Percentiles rank a stretch among this genome's conserved stretches.
These are phyloP conservation scores for Chaetops frenatus DNA, from an alignment of 2,113 vertebrate species.

Conservation along the genomic window DNA sequence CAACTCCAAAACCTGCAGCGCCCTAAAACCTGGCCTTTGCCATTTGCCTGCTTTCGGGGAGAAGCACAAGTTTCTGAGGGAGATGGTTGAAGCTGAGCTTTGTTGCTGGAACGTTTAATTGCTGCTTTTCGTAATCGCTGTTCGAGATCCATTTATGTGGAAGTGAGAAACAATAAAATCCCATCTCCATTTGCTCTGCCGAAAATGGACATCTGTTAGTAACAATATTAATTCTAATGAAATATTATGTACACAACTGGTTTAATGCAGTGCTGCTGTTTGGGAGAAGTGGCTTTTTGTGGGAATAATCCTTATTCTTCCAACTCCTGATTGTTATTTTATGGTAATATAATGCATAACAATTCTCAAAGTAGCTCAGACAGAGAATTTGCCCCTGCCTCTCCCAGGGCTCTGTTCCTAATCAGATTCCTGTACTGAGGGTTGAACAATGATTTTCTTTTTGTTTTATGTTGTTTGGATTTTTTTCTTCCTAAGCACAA, in stretches of 20 bases:
- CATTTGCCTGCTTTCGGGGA: neutral
- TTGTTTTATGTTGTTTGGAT: neutral
- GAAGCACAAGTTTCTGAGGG: neutral
- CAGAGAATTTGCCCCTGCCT: slow-evolving; percentile 10
- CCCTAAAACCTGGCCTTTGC: neutral
- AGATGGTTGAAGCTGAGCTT: neutral
- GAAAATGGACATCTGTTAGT: slow-evolving; percentile 57
- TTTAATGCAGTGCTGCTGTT: slow-evolving; percentile 48
- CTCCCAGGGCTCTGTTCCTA: slow-evolving; percentile 2
- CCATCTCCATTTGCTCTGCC: slow-evolving; percentile 27
- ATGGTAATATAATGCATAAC: neutral
- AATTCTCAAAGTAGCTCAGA: slow-evolving; percentile 17
- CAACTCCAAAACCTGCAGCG: neutral
- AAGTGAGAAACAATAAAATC: slow-evolving; percentile 67
- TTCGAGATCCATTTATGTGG: slow-evolving; percentile 58
- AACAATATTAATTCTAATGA: slow-evolving; percentile 62
- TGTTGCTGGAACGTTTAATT: slow-evolving; percentile 18
- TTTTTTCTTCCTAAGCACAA: neutral
- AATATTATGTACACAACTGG: slow-evolving; percentile 57
- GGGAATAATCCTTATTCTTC: slow-evolving; percentile 38
- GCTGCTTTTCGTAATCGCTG: slow-evolving; percentile 46
- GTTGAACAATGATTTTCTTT: neutral
- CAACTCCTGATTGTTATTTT: slow-evolving; percentile 36
- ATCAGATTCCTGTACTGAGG: slow-evolving; percentile 41
- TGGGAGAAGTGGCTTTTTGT: slow-evolving; percentile 30